Evolutionary conservation across 2,797 vertebrate genomes (phyloP).

Genomic region (Amblyopsis hoosieri): DNA sequence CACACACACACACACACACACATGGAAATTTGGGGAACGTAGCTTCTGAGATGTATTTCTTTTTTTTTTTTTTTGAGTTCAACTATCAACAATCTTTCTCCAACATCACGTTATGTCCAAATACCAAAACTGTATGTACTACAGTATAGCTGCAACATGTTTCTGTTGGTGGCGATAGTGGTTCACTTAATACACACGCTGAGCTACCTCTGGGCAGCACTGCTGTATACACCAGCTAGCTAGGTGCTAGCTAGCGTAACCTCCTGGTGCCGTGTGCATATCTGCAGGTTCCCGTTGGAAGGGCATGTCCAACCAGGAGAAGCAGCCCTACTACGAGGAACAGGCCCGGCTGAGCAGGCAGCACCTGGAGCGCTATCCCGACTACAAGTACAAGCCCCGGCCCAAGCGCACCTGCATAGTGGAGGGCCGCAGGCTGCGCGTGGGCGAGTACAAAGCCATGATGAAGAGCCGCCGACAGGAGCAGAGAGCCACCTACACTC

Average conservation of each 20-base stretch:
- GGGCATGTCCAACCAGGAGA: slow-evolving; percentile 97
- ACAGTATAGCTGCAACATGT: too few relatives aligned
- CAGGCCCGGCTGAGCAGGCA: slow-evolving; percentile 95
- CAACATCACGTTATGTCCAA: too few relatives aligned
- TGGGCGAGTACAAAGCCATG: slow-evolving; percentile 98
- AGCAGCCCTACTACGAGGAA: slow-evolving; percentile 97
- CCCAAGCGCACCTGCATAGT: slow-evolving; percentile 98
- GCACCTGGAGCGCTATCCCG: slow-evolving; percentile 96
- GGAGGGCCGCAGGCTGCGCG: slow-evolving; percentile 91
- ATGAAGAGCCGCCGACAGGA: slow-evolving; percentile 96
- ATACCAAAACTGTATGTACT: too few relatives aligned
- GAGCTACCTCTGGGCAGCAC: too few relatives aligned
- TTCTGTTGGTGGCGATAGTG: too few relatives aligned
- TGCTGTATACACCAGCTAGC: not conserved
- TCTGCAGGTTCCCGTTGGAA: slow-evolving; percentile 93
- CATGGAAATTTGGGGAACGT: not conserved
- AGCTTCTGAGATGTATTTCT: not conserved
- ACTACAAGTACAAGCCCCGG: slow-evolving; percentile 97
- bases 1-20: not conserved
- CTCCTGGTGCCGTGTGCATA: slow-evolving; percentile 7
- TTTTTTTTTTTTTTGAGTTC: too few relatives aligned
- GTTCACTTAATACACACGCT: not conserved
- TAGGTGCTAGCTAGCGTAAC: not conserved
- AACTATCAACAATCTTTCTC: too few relatives aligned
- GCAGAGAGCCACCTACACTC: slow-evolving; percentile 78